phyloP scores from a whole-genome alignment of 2,888 invertebrate genomes.

The Sarcophaga carnaria region DNA sequence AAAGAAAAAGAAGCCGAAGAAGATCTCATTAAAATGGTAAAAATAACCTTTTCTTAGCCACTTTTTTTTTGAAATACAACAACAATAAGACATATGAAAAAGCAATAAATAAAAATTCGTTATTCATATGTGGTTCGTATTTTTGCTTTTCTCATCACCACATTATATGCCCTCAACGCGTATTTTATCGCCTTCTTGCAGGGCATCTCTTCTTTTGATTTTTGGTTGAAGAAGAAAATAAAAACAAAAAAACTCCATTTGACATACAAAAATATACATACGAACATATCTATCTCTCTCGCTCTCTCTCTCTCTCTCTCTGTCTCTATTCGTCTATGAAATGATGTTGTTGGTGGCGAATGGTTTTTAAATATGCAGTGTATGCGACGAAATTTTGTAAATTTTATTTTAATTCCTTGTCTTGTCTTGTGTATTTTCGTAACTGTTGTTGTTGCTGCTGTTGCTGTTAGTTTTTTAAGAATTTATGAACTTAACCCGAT shows the following conservation, averaged over 20 bases:
- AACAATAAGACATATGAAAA: no score
- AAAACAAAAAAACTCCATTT: background rate
- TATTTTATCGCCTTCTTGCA: constrained; percentile 40
- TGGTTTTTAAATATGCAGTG: background rate
- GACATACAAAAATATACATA: no score
- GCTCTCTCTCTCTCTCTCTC: background rate
- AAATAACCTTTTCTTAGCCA: constrained; percentile 31
- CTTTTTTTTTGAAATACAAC: no score
- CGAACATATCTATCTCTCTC: background rate
- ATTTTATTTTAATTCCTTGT: background rate
- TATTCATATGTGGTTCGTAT: background rate
- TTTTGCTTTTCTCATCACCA: no score
- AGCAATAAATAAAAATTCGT: constrained; percentile 8
- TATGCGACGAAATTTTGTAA: background rate
- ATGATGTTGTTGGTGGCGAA: background rate
- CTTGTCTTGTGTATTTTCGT: background rate
- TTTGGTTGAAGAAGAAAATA: no score
- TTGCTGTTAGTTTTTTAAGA: constrained; percentile 20
- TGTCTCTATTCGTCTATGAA: constrained; percentile 12
- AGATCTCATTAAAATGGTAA: constrained; percentile 52
- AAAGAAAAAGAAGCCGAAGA: background rate
- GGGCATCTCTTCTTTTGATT: constrained; percentile 18
- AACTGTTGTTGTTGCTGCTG: constrained; percentile 18
- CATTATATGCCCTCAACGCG: background rate
- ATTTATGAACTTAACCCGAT: constrained; percentile 67